Percentiles rank a stretch among this genome's conserved stretches.
Conservation (phyloP, 2,888 invertebrate species). For the Oegoconia quadripuncta region DNA sequence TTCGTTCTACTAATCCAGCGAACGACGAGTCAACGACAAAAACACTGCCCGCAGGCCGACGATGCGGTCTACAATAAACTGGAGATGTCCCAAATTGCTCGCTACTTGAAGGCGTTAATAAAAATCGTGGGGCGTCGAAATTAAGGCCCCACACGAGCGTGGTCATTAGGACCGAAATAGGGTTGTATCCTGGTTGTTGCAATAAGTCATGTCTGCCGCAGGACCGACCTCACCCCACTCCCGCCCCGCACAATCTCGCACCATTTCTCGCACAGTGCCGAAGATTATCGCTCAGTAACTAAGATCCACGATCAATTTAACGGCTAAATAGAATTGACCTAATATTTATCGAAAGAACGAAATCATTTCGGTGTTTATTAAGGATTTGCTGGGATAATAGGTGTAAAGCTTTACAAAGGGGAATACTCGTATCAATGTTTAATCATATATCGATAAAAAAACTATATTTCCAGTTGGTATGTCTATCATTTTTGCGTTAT, state of each 20-base stretch:
- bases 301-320: slow-evolving; percentile 73
- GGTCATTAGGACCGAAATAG: slow-evolving; percentile 76
- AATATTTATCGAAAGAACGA: slow-evolving; percentile 30
- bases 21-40: slow-evolving; percentile 26
- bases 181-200: slow-evolving; percentile 75
- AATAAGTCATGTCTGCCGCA: slow-evolving; percentile 77
- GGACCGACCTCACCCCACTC: slow-evolving; percentile 47
- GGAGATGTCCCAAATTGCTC: slow-evolving; percentile 55
- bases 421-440: too few species aligned
- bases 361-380: too few species aligned
- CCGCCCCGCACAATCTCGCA: slow-evolving; percentile 38
- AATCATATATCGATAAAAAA: too few species aligned
- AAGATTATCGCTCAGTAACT: slow-evolving; percentile 67
- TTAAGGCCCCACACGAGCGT: slow-evolving; percentile 71
- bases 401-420: too few species aligned
- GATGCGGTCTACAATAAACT: slow-evolving; percentile 43
- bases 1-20: too few species aligned
- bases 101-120: slow-evolving; percentile 72
- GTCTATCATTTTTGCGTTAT: too few species aligned
- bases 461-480: too few species aligned
- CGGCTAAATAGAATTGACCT: slow-evolving; percentile 57
- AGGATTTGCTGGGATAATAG: too few species aligned
- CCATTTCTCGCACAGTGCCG: slow-evolving; percentile 56
- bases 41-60: slow-evolving; percentile 14
- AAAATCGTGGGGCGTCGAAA: slow-evolving; percentile 75